Base-by-base conservation (phyloP, 2,888 invertebrate genomes). In the Dorcus parallelipipedus region DNA sequence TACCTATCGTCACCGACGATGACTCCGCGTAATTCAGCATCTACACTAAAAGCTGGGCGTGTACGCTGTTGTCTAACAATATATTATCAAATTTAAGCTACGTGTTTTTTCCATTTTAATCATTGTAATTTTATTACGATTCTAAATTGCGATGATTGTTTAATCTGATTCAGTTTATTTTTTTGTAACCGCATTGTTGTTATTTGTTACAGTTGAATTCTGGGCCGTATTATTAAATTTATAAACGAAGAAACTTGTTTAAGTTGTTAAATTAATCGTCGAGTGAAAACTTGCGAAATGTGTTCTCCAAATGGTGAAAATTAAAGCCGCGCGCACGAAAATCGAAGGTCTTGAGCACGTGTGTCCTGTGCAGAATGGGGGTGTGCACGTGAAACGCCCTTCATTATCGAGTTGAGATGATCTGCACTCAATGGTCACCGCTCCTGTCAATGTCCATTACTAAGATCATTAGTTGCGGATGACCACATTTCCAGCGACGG, bases 11-110 rank as follows among this genome's bases (percentile, higher is more conserved):
- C 67, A 66, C 61, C 60, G 59, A 56, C 50, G 67, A 69, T 69
- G 69, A 69, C 68, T 66, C 47, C 59, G 66, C 68, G 62, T 54
- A 60, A 61, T 56, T 59, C 48, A 49, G 43, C 61, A 38, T 38
- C 45, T 23, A 45, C 17, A 43, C 67, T 69, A 69, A 68, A 69
- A 68, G 67, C 64, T 70, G 68, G 71, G 69, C 68, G 69, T 67
- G 63, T 47, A 64, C 66, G 61, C 62, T 67, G 70, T 66, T 69
- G 70, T 70, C 69, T 71, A 71, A 71, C 70, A 69, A 67, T 64
- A 61, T 65, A 71, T 70, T 71, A 71, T 69, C 69, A 66, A 67
- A 67, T 67, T 69, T 71, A 68, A 67, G 66, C 56, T 17, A 17
- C 45, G 45, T 23, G 45, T 45, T 45, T 20, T 45, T 60, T 55